Base-by-base conservation (phyloP, 2,113 vertebrate genomes). In the Aviceda subcristata region DNA sequence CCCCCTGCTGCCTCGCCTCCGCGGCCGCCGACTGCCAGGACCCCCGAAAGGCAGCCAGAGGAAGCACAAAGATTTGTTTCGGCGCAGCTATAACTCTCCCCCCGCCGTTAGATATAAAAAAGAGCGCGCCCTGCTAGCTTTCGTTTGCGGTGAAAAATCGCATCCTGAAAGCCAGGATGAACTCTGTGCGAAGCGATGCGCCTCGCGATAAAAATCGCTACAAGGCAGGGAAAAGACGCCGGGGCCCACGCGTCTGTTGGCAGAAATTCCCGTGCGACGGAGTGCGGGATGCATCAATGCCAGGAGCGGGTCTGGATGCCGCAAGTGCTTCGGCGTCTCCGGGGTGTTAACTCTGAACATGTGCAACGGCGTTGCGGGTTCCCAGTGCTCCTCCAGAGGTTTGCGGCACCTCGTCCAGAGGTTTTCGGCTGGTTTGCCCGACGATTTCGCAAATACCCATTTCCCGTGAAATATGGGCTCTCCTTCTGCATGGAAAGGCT, bases 171-270 rank as follows among this genome's bases (percentile, higher is more conserved):
- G 16, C 13, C 21, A 2, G 36, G 67, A 21, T 7, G 26, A 41
- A 30, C 13, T 13, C 45, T 10, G 3, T 1, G 22, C 10, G 30
- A 15, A 29, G 34, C 20, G 57, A 15, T 7, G 30, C 2, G 51
- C 6, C 3, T n/a, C 1, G 4, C 0, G 29, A 20, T 12, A 10
- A 22, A 66, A n/a, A 18, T 12, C 17, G 1, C 11, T 18, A 1
- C 9, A 5, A 15, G 19, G 36, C 51, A 34, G 36, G 45, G 50
- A 41, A 50, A 77, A 43, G 59, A 10, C 19, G 1, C 32, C 12
- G 2, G 3, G 64, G 48, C 41, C 10, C 13, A 2, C 3, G 8
- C 4, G 6, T 29, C 27, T n/a, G 43, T 11, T 21, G 43, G 36
- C 50, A 36, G 18, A 15, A 73, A 8, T 20, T 56, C 43, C 36